Base-by-base conservation (phyloP, 2,888 invertebrate genomes). In the Thumatha senex region DNA sequence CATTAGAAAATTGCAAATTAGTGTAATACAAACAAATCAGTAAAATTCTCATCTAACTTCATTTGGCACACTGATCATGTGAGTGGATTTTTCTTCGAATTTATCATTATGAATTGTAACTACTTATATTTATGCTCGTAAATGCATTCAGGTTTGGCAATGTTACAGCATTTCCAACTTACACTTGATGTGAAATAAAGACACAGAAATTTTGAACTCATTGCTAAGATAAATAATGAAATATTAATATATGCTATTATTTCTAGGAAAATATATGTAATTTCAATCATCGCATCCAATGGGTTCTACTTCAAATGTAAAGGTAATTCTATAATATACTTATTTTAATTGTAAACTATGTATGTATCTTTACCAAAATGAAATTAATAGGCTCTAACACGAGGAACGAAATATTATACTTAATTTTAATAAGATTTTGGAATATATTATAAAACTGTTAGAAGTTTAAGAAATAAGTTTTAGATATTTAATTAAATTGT, bases 231-330 rank as follows among this genome's bases (percentile, higher is more conserved):
- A 31, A 31, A 10, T 31, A 8, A 7, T 31, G 2, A 0, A 12
- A 9, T 54, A 30, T 42, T 58, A 35, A 61, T 54, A 54, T 44
- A 45, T 39, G 35, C 46, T 58, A 48, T 73, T 56, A 46, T 58
- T 87, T 87, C 61, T 88, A 89, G 88, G 86, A 88, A 89, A 87
- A 80, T 89, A 88, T 66, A 82, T 87, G 86, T 89, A 86, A 86
- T 69, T 59, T 63, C 70, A 70, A 64, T 70, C 74, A 63, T 67
- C 76, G 65, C 79, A 76, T 75, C 72, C 54, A 64, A 61, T 76
- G 73, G 74, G 63, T 73, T 76, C 75, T 68, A 74, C 76, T 70
- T 70, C 71, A 68, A 61, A 59, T 71, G 70, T 63, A 66, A 70
- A 73, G 76, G 70, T 66, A 61, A 59, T 62, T 61, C 53, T 63